phyloP scores from a whole-genome alignment of 1,140 invertebrate genomes.

The Alviniconcha marisindica region DNA sequence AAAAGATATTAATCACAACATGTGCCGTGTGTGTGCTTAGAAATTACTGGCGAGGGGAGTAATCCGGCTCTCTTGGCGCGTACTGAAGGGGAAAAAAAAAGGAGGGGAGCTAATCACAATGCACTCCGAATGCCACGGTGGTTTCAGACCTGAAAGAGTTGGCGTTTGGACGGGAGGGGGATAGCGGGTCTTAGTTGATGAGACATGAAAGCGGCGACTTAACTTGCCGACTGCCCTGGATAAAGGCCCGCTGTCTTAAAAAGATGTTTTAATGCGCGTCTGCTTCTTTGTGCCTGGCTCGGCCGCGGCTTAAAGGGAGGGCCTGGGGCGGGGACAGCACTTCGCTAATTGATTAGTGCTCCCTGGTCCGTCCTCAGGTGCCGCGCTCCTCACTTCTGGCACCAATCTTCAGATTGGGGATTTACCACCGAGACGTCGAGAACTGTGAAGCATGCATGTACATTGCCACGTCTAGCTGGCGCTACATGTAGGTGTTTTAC shows the following conservation, averaged over 20 bases:
- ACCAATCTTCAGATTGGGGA: slow-evolving; percentile 5
- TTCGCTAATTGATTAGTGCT: slow-evolving; percentile 34
- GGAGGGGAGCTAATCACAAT: slow-evolving; percentile 28
- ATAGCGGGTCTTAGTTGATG: slow-evolving; percentile 26
- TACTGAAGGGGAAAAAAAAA: too few species aligned
- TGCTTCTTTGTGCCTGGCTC: slow-evolving; percentile 17
- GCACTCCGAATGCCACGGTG: neutral
- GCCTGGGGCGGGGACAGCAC: slow-evolving; percentile 3
- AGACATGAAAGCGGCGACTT: slow-evolving; percentile 41
- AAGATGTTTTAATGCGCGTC: slow-evolving; percentile 32
- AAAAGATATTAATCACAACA: slow-evolving; percentile 45
- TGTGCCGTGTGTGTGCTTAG: slow-evolving; percentile 33
- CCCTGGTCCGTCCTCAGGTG: neutral
- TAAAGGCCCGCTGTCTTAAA: slow-evolving; percentile 24
- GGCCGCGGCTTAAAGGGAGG: neutral
- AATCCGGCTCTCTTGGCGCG: too few species aligned
- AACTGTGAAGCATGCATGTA: too few species aligned
- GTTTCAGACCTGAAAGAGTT: neutral
- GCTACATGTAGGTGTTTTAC: too few species aligned
- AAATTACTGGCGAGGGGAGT: slow-evolving; percentile 34
- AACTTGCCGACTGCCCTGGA: slow-evolving; percentile 4
- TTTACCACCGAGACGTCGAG: too few species aligned
- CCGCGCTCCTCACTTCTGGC: neutral
- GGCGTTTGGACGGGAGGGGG: neutral
- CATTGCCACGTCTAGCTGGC: too few species aligned